These are phyloP conservation scores for Patiria pectinifera DNA, from an alignment of 53 echinoderm and acorn worm species.

Conservation along the genomic window DNA sequence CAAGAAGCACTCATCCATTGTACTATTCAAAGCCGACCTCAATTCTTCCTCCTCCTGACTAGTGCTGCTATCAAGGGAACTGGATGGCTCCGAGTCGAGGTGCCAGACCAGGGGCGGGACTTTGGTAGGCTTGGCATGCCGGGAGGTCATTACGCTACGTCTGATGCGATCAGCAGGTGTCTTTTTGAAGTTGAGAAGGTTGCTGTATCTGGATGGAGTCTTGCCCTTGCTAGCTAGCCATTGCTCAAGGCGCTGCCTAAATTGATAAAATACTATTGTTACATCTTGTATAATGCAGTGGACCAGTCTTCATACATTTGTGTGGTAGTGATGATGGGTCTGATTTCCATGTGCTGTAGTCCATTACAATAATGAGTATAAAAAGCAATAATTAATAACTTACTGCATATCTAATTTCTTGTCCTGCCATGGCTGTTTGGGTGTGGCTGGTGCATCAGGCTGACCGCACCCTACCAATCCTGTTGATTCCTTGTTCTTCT, in stretches of 20 bases:
- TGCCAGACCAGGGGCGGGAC: conserved; percentile 49
- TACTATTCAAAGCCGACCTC: conserved; percentile 19
- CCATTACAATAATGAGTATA: not conserved
- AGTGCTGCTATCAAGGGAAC: not conserved
- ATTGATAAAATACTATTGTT: not conserved
- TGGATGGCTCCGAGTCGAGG: conserved; percentile 16
- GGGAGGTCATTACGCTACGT: not conserved
- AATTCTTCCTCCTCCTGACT: conserved; percentile 38
- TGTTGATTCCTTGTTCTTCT: not conserved
- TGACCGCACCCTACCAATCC: not conserved
- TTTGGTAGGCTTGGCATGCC: not conserved
- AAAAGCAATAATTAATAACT: not conserved
- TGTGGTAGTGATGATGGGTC: not conserved
- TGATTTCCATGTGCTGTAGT: not conserved
- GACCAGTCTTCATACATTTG: too few species aligned
- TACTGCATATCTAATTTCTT: conserved; percentile 56
- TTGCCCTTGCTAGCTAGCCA: conserved; percentile 87
- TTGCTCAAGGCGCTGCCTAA: conserved; percentile 73
- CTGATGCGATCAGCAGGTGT: conserved; percentile 54
- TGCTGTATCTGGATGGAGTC: conserved; percentile 73
- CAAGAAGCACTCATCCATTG: conserved; percentile 71
- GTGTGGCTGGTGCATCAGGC: not conserved
- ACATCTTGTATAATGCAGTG: not conserved
- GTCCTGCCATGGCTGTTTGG: conserved; percentile 54
- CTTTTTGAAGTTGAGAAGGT: conserved; percentile 64